Conservation (phyloP, 2,888 invertebrate genomes). For the Oxycera nigricornis region DNA sequence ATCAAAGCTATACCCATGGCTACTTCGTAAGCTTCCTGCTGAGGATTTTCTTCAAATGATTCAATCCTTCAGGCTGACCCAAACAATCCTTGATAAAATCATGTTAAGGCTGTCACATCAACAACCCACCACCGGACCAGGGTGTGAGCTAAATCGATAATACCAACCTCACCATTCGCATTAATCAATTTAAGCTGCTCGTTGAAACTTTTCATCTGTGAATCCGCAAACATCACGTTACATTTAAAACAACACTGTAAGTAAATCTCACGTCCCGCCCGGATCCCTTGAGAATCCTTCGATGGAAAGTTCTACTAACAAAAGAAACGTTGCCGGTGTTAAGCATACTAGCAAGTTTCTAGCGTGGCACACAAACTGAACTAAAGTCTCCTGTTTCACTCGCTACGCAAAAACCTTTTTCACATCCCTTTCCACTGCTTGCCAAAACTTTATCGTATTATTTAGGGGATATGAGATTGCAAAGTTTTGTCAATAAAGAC, state of each 20-base stretch:
- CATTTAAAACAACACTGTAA: not conserved
- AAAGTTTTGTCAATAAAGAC: conserved; percentile 13
- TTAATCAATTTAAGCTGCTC: conserved; percentile 1
- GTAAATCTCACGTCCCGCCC: not conserved
- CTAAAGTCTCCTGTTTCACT: not conserved
- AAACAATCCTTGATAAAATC: not conserved
- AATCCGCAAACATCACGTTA: conserved; percentile 23
- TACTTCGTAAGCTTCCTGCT: not conserved
- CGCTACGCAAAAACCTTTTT: not conserved
- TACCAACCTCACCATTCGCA: not conserved
- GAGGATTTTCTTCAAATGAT: not conserved
- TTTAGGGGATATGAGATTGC: conserved; percentile 22
- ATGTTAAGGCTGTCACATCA: not conserved
- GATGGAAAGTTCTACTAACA: not conserved
- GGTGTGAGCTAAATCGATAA: not conserved
- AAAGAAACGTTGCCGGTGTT: not conserved
- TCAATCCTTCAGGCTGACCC: not conserved
- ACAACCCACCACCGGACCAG: not conserved
- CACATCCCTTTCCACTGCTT: not conserved
- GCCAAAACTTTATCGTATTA: conserved; percentile 9
- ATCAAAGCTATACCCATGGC: too few relatives aligned
- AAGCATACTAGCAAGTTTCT: not conserved
- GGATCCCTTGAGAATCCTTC: not conserved
- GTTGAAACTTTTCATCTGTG: conserved; percentile 1
- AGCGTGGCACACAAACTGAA: not conserved